phyloP scores from a whole-genome alignment of 2,113 vertebrate species.

The Strix uralensis region DNA sequence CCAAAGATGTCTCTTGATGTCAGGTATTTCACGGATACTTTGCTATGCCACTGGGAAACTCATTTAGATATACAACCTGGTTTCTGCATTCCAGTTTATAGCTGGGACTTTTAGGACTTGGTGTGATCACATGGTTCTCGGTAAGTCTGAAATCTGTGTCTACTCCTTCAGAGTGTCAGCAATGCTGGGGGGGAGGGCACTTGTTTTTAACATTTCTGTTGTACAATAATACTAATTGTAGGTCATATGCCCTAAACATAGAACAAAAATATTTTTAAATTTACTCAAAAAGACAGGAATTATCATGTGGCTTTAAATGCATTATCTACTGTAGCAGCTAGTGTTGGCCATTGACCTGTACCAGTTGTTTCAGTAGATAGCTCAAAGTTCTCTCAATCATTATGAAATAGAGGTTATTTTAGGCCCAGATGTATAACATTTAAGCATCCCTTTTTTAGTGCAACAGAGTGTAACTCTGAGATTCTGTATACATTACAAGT shows the following conservation, averaged over 20 bases:
- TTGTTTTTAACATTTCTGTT: neutral
- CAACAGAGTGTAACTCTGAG: neutral
- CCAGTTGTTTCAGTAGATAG: neutral
- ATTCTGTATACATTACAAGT: neutral
- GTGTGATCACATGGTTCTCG: fast-evolving
- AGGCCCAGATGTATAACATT: neutral
- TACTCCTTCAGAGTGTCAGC: neutral
- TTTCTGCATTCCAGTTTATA: neutral
- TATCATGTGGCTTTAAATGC: neutral
- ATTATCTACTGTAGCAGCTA: neutral
- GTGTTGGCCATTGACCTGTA: neutral
- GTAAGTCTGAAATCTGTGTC: neutral
- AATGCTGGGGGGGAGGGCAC: neutral
- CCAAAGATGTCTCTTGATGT: neutral
- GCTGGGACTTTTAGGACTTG: fast-evolving
- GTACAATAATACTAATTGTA: neutral
- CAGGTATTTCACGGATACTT: neutral
- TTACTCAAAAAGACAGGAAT: neutral
- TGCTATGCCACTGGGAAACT: neutral
- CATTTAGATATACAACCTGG: neutral
- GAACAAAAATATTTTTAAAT: neutral
- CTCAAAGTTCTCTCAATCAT: neutral
- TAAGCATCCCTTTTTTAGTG: neutral
- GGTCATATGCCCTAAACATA: neutral
- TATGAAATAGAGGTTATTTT: neutral